Percentiles rank a stretch among this genome's conserved stretches.
phyloP scores from a whole-genome alignment of 2,888 invertebrate species.

The Phragmatobia fuliginosa region DNA sequence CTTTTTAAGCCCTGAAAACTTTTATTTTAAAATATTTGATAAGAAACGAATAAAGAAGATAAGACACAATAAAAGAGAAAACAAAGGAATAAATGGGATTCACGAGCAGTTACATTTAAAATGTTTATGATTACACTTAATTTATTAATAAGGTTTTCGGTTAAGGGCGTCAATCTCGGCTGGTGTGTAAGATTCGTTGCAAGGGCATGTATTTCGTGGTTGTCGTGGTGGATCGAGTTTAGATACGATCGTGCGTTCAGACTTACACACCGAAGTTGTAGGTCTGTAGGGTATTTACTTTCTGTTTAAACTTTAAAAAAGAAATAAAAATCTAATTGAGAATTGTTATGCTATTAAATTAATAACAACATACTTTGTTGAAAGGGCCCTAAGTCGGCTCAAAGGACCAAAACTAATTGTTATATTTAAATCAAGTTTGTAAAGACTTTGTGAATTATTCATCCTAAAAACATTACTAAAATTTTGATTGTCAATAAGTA shows the following conservation, averaged over 20 bases:
- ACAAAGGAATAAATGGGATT: too few relatives aligned
- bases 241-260: neutral
- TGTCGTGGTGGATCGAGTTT: conserved; percentile 25
- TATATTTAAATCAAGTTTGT: neutral
- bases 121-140: conserved; percentile 53
- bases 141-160: conserved; percentile 63
- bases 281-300: conserved; percentile 15
- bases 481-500: neutral
- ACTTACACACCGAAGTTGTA: conserved; percentile 22
- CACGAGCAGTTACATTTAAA: too few relatives aligned
- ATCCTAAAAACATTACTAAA: too few relatives aligned
- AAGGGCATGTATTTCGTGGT: conserved; percentile 46
- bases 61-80: too few relatives aligned
- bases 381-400: neutral
- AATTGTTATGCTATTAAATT: too few relatives aligned
- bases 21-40: too few relatives aligned
- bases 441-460: neutral
- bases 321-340: neutral
- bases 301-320: neutral
- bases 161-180: conserved; percentile 54
- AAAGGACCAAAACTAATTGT: neutral
- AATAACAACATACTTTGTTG: too few relatives aligned
- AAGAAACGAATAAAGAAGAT: too few relatives aligned
- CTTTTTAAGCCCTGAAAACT: too few relatives aligned
- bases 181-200: conserved; percentile 43